Percentiles rank a stretch among this genome's conserved stretches.
Evolutionary conservation across 2,888 invertebrate genomes (phyloP).

Genomic region (Oxystoma pomonae): DNA sequence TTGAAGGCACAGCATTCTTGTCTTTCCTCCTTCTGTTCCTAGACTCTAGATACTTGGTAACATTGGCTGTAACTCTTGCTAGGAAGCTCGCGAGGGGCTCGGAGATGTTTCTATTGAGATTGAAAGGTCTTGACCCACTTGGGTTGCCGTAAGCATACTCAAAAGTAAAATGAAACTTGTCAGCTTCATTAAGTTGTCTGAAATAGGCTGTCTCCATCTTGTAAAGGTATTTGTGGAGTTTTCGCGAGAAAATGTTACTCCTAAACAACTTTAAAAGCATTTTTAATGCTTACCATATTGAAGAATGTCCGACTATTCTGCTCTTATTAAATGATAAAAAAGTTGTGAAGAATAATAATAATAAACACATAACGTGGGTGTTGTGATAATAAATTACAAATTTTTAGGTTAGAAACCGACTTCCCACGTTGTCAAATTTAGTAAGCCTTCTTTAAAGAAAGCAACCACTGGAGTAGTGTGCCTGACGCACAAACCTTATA

Average conservation of each 20-base stretch:
- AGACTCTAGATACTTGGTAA: conserved; percentile 48
- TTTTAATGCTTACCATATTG: neutral
- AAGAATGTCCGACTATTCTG: neutral
- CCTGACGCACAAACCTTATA: too few species aligned
- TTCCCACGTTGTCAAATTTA: too few species aligned
- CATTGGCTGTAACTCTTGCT: conserved; percentile 58
- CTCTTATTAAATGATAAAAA: too few species aligned
- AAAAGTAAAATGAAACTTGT: conserved; percentile 56
- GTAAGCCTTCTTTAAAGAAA: too few species aligned
- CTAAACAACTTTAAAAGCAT: neutral
- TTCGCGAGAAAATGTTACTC: too few species aligned
- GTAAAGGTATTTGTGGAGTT: conserved; percentile 38
- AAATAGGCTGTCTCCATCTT: conserved; percentile 60
- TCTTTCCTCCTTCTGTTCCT: conserved; percentile 18
- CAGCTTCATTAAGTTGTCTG: conserved; percentile 48
- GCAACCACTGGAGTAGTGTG: too few species aligned
- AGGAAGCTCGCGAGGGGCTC: conserved; percentile 61
- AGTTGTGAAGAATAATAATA: too few species aligned
- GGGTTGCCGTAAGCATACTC: conserved; percentile 49
- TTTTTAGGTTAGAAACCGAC: too few species aligned
- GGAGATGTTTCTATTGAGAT: conserved; percentile 60
- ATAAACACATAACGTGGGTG: too few species aligned
- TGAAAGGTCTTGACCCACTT: conserved; percentile 62
- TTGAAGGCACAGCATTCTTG: conserved; percentile 37
- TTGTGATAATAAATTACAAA: too few species aligned